Base-by-base conservation (phyloP, 2,888 invertebrate genomes). In the Drosophila borealis region DNA sequence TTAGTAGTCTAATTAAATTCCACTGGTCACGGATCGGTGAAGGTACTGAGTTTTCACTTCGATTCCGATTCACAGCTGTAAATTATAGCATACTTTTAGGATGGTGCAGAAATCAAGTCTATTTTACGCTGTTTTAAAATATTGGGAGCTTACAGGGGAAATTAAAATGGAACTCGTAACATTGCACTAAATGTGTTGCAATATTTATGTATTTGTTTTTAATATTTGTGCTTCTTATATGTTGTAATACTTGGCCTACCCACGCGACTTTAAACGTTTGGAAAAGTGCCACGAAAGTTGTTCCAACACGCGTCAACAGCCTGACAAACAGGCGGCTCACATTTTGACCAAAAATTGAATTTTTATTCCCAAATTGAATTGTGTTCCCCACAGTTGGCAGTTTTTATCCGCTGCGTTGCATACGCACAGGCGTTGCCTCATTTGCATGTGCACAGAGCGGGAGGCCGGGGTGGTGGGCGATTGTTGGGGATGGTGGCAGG, bases 391-490 rank as follows among this genome's bases (percentile, higher is more conserved):
- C 2, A 19, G n/a, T 61, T 70, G 56, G 33, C 14, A 34, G 50
- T 62, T 25, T 29, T 57, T 60, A 57, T 60, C 39, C 39, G 57
- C 61, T 49, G 54, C 54, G 42, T 50, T 55, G 65, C 62, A 60
- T 42, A 70, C 71, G 67, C 54, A 73, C 65, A 66, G 44, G 25
- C 57, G 37, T 42, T 44, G 45, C 65, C 50, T 72, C 49, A 79
- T 81, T 87, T 84, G 67, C 85, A 79, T 79, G 78, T 50, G 37
- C 51, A 25, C n/a, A 8, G 59, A 48, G 50, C 33, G 14, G 34
- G 2, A n/a, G 3, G 9, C 10, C 2, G 9, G 37, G 13, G 17
- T 10, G 13, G 6, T 6, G 6, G 21, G n/a, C 13, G 59, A 11
- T 46, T 6, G 17, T 34, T 10, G 34, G 9, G 10, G 8, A 10